A percentile compares a stretch with the other conserved stretches of the same genome.
Conservation (phyloP, 2,797 vertebrate species). For the Sebastiscus albofasciatus region DNA sequence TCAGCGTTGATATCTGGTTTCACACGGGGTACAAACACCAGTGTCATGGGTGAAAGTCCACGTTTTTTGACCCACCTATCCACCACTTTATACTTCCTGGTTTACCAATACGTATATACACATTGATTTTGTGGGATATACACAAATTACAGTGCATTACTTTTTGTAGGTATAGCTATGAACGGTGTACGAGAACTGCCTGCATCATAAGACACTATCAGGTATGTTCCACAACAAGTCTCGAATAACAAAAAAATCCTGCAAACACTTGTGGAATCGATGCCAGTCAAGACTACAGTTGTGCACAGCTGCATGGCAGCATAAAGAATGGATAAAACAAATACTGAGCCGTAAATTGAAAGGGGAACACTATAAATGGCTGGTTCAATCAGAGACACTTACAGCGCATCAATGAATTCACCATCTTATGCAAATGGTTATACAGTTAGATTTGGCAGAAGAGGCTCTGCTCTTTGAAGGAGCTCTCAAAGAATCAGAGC, state of each 20-base stretch:
- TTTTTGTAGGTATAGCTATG: too few species aligned
- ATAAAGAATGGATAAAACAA: background rate
- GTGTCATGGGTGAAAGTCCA: too few species aligned
- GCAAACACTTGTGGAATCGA: background rate
- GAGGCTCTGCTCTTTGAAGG: background rate
- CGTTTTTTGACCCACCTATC: too few species aligned
- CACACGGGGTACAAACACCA: too few species aligned
- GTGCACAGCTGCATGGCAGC: background rate
- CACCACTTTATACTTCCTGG: too few species aligned
- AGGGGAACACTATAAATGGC: background rate
- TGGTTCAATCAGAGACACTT: background rate
- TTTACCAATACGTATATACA: too few species aligned
- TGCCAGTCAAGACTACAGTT: background rate
- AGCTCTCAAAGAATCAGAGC: background rate
- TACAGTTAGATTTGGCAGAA: background rate
- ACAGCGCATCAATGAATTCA: background rate
- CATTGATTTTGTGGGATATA: too few species aligned
- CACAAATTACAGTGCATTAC: too few species aligned
- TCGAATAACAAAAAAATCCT: background rate
- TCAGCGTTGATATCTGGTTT: too few species aligned
- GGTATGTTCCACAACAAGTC: background rate
- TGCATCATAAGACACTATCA: background rate
- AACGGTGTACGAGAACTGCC: too few species aligned
- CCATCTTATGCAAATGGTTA: background rate
- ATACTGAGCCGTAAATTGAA: background rate